Evolutionary conservation across 2,888 invertebrate genomes (phyloP).

Genomic region (Nomada fabriciana): DNA sequence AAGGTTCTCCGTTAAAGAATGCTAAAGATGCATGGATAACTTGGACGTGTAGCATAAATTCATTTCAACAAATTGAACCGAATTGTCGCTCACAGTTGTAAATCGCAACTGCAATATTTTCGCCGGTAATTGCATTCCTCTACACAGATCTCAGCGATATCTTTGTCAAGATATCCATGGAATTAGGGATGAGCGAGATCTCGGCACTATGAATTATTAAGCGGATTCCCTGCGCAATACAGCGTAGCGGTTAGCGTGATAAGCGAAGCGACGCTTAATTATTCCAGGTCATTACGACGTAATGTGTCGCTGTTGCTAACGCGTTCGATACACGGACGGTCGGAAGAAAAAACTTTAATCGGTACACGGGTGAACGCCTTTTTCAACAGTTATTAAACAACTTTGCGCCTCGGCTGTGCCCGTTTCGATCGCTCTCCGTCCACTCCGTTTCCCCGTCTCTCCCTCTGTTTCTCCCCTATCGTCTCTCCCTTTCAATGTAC

Average conservation of each 20-base stretch:
- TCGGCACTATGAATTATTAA: neutral
- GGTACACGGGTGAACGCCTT: conserved; percentile 57
- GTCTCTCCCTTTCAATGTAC: neutral
- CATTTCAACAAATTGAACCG: neutral
- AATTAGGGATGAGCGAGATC: neutral
- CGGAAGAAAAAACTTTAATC: conserved; percentile 37
- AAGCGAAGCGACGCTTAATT: conserved; percentile 67
- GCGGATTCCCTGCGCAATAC: conserved; percentile 49
- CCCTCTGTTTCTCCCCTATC: neutral
- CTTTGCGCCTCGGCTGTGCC: conserved; percentile 11
- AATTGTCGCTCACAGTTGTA: neutral
- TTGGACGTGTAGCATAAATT: neutral
- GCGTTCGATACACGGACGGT: conserved; percentile 61
- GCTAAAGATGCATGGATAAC: neutral
- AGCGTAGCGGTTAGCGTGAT: conserved; percentile 35
- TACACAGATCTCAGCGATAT: neutral
- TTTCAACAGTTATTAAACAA: conserved; percentile 32
- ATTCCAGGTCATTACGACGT: conserved; percentile 71
- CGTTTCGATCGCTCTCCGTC: neutral
- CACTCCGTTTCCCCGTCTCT: neutral
- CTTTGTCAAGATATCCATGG: neutral
- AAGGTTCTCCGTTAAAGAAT: neutral
- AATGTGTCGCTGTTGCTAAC: conserved; percentile 61
- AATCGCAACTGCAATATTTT: neutral
- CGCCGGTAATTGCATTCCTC: neutral